A percentile compares a stretch with the other conserved stretches of the same genome.
phyloP scores from a whole-genome alignment of 2,113 vertebrate species.

The Shinisaurus crocodilurus region DNA sequence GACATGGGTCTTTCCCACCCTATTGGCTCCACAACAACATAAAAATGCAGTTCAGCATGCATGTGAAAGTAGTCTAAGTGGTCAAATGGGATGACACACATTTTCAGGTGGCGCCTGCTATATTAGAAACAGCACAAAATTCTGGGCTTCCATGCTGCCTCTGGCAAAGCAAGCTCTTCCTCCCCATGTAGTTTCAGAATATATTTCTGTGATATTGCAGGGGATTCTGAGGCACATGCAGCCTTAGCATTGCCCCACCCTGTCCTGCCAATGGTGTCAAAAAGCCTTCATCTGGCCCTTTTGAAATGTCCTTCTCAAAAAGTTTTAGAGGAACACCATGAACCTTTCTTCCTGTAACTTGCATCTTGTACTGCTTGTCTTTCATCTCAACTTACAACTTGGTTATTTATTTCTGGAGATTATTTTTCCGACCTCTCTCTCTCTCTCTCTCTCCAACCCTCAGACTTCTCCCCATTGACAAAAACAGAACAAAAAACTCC shows the following conservation, averaged over 20 bases:
- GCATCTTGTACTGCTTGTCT: background rate
- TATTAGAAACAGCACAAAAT: background rate
- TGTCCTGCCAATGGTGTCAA: background rate
- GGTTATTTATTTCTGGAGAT: background rate
- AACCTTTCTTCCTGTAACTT: background rate
- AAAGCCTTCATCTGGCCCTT: background rate
- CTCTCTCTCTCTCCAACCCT: background rate
- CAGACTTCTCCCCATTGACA: background rate
- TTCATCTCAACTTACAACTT: background rate
- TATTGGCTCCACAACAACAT: background rate
- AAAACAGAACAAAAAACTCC: background rate
- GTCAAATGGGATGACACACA: background rate
- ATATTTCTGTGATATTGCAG: background rate
- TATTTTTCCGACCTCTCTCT: background rate
- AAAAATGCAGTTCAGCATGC: background rate
- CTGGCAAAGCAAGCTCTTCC: background rate
- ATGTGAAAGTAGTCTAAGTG: background rate
- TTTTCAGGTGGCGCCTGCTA: background rate
- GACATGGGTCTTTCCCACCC: background rate
- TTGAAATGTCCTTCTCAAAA: background rate
- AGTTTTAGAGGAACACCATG: background rate
- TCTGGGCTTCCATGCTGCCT: background rate
- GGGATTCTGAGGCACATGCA: background rate
- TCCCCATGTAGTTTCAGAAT: background rate
- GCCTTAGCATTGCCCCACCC: background rate